Base-by-base conservation (phyloP, 2,888 invertebrate genomes). In the Polymixis lichenea region DNA sequence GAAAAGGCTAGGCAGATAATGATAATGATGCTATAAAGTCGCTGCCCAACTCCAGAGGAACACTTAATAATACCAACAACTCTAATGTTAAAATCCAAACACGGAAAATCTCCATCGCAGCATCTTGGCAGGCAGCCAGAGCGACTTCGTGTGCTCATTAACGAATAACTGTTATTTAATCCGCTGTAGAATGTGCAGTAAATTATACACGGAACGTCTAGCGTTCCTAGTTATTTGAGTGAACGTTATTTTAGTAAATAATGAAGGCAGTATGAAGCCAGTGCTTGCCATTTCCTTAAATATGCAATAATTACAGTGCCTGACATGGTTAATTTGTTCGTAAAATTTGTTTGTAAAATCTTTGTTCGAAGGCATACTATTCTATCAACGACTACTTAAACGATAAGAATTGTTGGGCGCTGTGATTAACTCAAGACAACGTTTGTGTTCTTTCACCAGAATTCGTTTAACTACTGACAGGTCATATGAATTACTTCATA, bases 91-190 rank as follows among this genome's bases (percentile, higher is more conserved):
- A 68, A 19, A 38, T 8, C 68, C 38, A 38, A 38, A 53, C 8
- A 56, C 25, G 38, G 58, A 38, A 56, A 68, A 25, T 43, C 19
- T 68, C 15, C 38, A 25, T 8, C 2, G 13, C 19, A 38, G 19
- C 25, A 43, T 56, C 58, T 68, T 68, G 68, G 68, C 56, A 19
- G 19, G 38, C 19, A 19, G 56, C 68, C 68, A 68, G 51, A 56
- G 13, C 43, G 13, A 19, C 25, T 19, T 25, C 38, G 32, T 38
- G 13, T 68, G 13, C 68, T 68, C 58, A 68, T 68, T 68, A 56
- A 25, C 11, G 13, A 38, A 38, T 56, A 68, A 56, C 13, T 68
- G 38, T 56, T 68, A 56, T 68, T 56, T 38, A 68, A 68, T 56
- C 68, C 25, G 38, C 13, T 68, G 7, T 19, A 8, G 19, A 67